phyloP scores from a whole-genome alignment of 2,113 vertebrate species.

The Otocyon megalotis region DNA sequence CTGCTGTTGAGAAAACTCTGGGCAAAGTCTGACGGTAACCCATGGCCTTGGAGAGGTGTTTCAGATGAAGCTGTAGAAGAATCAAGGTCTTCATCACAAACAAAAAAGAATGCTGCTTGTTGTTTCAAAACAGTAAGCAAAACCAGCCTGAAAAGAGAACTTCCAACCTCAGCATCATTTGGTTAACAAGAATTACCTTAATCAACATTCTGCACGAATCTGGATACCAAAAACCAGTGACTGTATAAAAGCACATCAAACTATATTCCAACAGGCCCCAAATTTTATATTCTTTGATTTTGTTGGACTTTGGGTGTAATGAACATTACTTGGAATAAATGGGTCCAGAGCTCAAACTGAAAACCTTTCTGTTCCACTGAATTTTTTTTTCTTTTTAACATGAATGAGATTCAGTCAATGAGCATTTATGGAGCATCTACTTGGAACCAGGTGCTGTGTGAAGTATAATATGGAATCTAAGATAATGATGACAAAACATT shows the following conservation, averaged over 20 bases:
- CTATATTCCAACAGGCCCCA: background rate
- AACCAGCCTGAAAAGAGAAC: background rate
- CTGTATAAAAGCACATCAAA: background rate
- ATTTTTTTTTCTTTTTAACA: conserved; percentile 27
- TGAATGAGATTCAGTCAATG: conserved; percentile 36
- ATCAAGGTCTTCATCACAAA: rapidly evolving
- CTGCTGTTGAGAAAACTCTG: conserved; percentile 71
- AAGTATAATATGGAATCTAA: background rate
- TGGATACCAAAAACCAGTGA: background rate
- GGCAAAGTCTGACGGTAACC: conserved; percentile 64
- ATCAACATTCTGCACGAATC: background rate
- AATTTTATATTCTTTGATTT: conserved; percentile 47
- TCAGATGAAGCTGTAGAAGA: conserved; percentile 48
- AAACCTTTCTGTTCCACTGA: background rate
- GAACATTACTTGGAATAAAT: conserved; percentile 40
- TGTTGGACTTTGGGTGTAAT: background rate
- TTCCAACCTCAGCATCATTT: background rate
- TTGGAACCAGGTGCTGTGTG: background rate
- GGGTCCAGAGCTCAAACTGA: background rate
- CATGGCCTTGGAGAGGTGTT: conserved; percentile 47
- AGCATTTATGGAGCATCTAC: background rate
- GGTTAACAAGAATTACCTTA: conserved; percentile 31
- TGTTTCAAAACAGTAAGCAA: conserved; percentile 26
- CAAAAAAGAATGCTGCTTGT: background rate
- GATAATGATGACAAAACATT: background rate